Evolutionary conservation across 2,113 vertebrate genomes (phyloP), one percentile per base, ranked within the genome.

Genomic region (Crocuta crocuta): DNA sequence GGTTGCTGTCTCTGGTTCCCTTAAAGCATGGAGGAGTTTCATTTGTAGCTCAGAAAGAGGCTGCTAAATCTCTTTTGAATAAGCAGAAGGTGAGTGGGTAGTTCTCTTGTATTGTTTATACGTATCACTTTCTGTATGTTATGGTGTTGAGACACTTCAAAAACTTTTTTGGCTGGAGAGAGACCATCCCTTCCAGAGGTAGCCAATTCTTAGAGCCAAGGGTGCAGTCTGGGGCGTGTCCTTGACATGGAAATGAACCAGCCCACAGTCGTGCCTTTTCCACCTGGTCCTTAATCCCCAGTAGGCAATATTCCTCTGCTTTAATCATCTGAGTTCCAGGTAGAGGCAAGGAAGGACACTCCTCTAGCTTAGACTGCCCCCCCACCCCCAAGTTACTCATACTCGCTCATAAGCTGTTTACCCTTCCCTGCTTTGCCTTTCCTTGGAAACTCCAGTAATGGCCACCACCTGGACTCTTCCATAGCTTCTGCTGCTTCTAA

Each of bases 81-180:
- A 65, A 80, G 35, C 61, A 70, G n/a, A 28, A n/a, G 48, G 31
- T 71, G 17, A 58, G 58, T 70, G 21, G 33, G 19, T 23, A 10
- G 19, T 89, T 81, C 50, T 89, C 13, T 48, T 65, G 16, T 50
- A 83, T 45, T 83, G 19, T 53, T 89, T 93, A 19, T 58, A 12
- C 35, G 89, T 96, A 55, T 45, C n/a, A 28, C 65, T 90, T 80
- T 95, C 66, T 66, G 61, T 82, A 26, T 87, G 66, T 53, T 86
- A 12, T 65, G 74, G 43, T 73, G 9, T 78, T 53, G 9, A 31
- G 45, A 53, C 58, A 66, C 17, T 33, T 76, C 58, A 68, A 68
- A 70, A 81, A 24, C 16, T 24, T 48, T 83, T 83, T 76, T 89
- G 58, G 39, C 10, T 76, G 31, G 68, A 58, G 35, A 93, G 9